Evolutionary conservation across 2,113 vertebrate genomes (phyloP), one percentile per base, ranked within the genome.

Genomic region (Thymallus thymallus): DNA sequence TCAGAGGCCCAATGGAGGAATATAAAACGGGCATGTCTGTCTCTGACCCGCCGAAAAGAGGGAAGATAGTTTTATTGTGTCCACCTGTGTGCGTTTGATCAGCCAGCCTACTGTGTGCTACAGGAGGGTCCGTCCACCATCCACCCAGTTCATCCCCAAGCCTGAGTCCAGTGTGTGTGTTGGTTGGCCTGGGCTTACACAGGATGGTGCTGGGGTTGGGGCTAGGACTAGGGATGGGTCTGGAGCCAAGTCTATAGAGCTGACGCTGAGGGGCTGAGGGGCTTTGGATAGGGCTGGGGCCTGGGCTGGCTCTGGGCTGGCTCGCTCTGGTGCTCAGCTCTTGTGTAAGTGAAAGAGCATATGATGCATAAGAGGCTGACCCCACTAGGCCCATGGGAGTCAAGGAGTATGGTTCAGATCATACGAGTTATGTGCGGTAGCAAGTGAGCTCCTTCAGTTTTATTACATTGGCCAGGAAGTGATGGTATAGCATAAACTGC

Each of bases 291-390:
- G 48, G 48, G 16, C 46, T 14, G 46, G 16, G 46, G 13, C 12
- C 48, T 51, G 12, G 12, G 35, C 35, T 41, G 7, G 9, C 35
- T 41, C n/a, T n/a, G n/a, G 35, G 35, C 35, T 2, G 2, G 2
- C 9, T 41, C 9, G 35, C 9, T 41, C 35, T 41, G 35, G 35
- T 41, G 35, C 35, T 41, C 35, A 41, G 35, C 35, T 41, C 35
- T 7, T 2, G 35, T 66, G 46, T 70, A 74, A 85, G 85, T 72
- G 76, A 84, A 83, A 78, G 68, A 80, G 64, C 85, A 84, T 74
- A 78, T 79, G 83, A 81, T 13, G 75, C n/a, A 18, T 35, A 6
- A 18, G 10, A 69, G n/a, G 46, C 46, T 26, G 48, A 14, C 60
- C 66, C 69, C 23, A 29, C 30, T 29, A 46, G 79, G 71, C 68